Evolutionary conservation across 2,113 vertebrate species (phyloP).

Genomic region (Ptychochromis oligacanthus): DNA sequence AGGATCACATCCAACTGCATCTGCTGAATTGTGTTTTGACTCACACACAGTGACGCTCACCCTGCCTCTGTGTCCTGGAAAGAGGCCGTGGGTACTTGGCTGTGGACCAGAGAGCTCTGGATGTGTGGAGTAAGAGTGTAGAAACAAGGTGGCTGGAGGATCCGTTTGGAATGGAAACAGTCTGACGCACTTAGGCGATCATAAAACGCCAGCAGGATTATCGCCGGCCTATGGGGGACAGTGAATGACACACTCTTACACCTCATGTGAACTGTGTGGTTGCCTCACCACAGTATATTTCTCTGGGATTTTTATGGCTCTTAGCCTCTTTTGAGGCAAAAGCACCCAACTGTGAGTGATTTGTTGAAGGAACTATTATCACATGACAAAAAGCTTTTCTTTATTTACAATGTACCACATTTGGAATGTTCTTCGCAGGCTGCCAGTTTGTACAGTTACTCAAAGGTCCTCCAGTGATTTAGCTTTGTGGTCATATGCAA

Average conservation of each 20-base stretch:
- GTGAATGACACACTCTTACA: constrained; percentile 41
- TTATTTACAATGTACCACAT: neutral
- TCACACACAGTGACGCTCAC: neutral
- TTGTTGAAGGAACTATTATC: constrained; percentile 4
- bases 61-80: neutral
- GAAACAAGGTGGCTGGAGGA: constrained; percentile 44
- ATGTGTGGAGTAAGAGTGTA: constrained; percentile 27
- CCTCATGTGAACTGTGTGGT: constrained; percentile 1
- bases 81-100: constrained; percentile 21
- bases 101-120: constrained; percentile 20
- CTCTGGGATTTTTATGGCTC: constrained; percentile 3
- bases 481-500: neutral
- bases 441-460: neutral
- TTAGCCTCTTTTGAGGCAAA: neutral
- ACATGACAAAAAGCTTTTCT: neutral
- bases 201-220: constrained; percentile 65
- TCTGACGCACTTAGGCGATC: constrained; percentile 69
- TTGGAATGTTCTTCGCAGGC: constrained; percentile 6
- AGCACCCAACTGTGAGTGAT: neutral
- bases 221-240: constrained; percentile 18
- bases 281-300: neutral
- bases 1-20: neutral
- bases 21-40: constrained; percentile 9
- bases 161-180: constrained; percentile 61
- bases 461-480: constrained; percentile 3